A percentile compares a stretch with the other conserved stretches of the same genome.
Conservation (phyloP, 2,797 vertebrate species). For the Siniperca scherzeri region DNA sequence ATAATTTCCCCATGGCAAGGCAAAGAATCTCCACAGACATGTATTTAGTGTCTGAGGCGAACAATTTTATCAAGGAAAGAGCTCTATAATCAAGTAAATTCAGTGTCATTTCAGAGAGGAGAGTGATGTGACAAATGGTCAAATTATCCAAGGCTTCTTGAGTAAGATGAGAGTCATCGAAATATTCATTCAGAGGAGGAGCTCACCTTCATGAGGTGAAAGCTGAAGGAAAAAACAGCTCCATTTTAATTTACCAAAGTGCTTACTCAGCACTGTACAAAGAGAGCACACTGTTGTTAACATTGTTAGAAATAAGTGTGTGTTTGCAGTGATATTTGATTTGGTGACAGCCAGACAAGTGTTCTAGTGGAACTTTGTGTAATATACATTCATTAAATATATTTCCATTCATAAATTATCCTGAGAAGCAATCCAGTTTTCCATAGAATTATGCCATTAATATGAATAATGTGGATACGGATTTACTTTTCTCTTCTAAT, state of each 20-base stretch:
- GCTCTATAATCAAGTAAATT: slow-evolving; percentile 18
- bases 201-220: slow-evolving; percentile 49
- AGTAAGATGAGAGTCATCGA: slow-evolving; percentile 15
- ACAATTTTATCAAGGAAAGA: background rate
- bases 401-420: background rate
- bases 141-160: slow-evolving; percentile 30
- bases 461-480: background rate
- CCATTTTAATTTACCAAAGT: slow-evolving; percentile 64
- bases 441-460: background rate
- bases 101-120: slow-evolving; percentile 5
- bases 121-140: slow-evolving; percentile 16
- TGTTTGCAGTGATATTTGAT: background rate
- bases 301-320: background rate
- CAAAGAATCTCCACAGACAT: background rate
- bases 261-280: slow-evolving; percentile 36
- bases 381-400: background rate
- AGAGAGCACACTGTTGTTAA: background rate
- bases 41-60: slow-evolving; percentile 5
- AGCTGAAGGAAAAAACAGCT: slow-evolving; percentile 22
- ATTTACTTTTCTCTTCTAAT: background rate
- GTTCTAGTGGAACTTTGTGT: background rate
- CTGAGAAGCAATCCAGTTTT: background rate
- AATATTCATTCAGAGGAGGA: slow-evolving; percentile 35
- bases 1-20: slow-evolving; percentile 23
- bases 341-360: background rate